Conservation (phyloP, 2,797 vertebrate species). For the Anguilla pacifica region DNA sequence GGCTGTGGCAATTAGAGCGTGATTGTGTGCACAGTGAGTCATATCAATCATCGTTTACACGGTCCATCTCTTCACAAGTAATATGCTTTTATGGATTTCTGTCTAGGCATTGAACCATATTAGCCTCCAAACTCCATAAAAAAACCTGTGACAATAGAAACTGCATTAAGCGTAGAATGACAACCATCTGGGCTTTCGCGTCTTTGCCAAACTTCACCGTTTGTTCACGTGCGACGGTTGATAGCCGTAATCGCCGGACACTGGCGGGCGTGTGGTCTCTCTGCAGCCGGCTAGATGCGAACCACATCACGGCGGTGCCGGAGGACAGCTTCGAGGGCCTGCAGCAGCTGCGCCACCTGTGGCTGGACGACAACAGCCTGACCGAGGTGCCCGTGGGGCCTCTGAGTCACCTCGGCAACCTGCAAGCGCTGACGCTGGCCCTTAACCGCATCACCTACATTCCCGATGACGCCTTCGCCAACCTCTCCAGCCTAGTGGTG, state of each 20-base stretch:
- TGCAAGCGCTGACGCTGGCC: conserved; percentile 91
- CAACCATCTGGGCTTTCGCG: neutral
- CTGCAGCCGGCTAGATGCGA: conserved; percentile 89
- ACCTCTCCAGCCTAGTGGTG: conserved; percentile 94
- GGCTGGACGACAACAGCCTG: conserved; percentile 96
- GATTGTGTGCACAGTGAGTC: too few relatives aligned
- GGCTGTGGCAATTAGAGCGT: too few relatives aligned
- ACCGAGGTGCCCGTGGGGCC: conserved; percentile 85
- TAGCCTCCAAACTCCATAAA: too few relatives aligned
- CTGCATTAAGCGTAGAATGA: too few relatives aligned
- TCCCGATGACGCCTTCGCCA: conserved; percentile 90
- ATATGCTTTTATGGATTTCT: too few relatives aligned
- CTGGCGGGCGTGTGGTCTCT: neutral
- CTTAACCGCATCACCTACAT: conserved; percentile 91
- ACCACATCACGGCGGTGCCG: conserved; percentile 90
- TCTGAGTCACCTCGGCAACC: conserved; percentile 86
- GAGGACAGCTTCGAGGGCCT: conserved; percentile 94
- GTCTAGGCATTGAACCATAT: too few relatives aligned
- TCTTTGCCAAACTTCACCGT: too few relatives aligned
- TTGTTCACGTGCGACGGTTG: too few relatives aligned
- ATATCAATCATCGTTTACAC: too few relatives aligned
- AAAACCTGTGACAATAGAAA: too few relatives aligned
- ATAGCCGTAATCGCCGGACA: neutral
- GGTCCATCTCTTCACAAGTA: too few relatives aligned
- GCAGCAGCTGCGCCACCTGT: conserved; percentile 91